Base-by-base conservation (phyloP, 2,888 invertebrate species). In the Lasioglossum figueresi region DNA sequence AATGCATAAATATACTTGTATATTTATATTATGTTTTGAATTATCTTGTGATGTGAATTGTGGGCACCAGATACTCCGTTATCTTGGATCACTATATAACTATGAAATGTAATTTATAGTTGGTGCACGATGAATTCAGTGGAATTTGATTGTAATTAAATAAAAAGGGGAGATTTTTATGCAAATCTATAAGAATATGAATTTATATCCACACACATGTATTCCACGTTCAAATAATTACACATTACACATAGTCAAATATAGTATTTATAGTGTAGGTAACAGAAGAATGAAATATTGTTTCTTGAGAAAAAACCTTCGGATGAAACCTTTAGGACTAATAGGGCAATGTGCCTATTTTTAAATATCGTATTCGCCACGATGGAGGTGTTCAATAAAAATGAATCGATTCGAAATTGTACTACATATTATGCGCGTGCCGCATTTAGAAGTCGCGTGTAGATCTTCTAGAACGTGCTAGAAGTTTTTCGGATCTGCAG, bases 381-480 rank as follows among this genome's bases (percentile, higher is more conserved):
- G n/a, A n/a, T 12, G n/a, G 5, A 12, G 5, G 31, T 31, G 31
- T 31, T 63, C 19, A 31, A 31, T n/a, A 70, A 2, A 14, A 37
- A 40, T 40, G 10, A 70, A 70, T 70, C 5, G 40, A 43, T 40
- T 40, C 6, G 14, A 70, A 70, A 40, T 70, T 40, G 40, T 27
- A 5, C 8, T 6, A 3, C 63, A 34, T 19, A 34, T 63, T 63
- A 31, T 34, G 63, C 31, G 31, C 31, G 6, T 31, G 19, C 63
- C 8, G 31, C 19, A 31, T 48, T 78, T 71, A 43, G 14, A 37
- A 68, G 52, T 48, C 14, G 76, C n/a, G 40, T 73, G 75, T 27
- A 40, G 1, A 16, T 76, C 68, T 34, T 72, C 77, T 76, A 70
- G 85, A 85, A 85, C 37, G 27, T 85, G 72, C 78, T 85, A 84